Evolutionary conservation across 2,113 vertebrate genomes (phyloP), one percentile per base, ranked within the genome.

Genomic region (Pseudorasbora parva): DNA sequence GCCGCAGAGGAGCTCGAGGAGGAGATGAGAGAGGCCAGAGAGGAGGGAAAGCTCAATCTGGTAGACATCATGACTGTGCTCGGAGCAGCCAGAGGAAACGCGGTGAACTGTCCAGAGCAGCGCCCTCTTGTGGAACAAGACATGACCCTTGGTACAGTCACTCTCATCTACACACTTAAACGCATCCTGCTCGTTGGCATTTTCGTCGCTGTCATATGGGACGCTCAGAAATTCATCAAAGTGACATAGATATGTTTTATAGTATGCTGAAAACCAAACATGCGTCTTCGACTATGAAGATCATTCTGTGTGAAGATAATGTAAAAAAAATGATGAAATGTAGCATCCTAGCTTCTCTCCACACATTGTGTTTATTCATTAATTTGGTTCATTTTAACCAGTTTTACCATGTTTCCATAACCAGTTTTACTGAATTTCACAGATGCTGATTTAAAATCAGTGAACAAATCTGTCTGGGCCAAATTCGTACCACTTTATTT

Each of bases 21-120:
- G 75, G 93, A 92, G 78, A 86, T 94, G 37, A 87, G 86, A 56
- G 94, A 94, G 88, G 92, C 92, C 79, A 92, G 91, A 72, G 93
- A 94, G 69, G 94, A 95, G 45, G 93, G 92, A 15, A 94, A 92
- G 68, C 94, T 97, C 11, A 98, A 96, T 0, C 92, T 99, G 0
- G 91, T 99, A 0, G 97, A 99, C 77, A 97, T 99, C 92, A 99
- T 99, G 98, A 97, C 97, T 0, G 89, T 98, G 86, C 87, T 99
- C 87, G 97, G 96, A 4, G 97, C 97, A 3, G 91, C 93, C 1
- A 91, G 93, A 84, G 93, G 92, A 43, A 84, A 92, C 82, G 91
- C 92, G 62, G 89, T 91, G 1, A 93, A 94, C 90, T 92, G 93
- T 91, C 87, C 86, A 8, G 92, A 95, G 84, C 92, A 92, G 85